Evolutionary conservation across 2,888 invertebrate species (phyloP), one percentile per base, ranked within the genome.

Genomic region (Dynastes hyllus): DNA sequence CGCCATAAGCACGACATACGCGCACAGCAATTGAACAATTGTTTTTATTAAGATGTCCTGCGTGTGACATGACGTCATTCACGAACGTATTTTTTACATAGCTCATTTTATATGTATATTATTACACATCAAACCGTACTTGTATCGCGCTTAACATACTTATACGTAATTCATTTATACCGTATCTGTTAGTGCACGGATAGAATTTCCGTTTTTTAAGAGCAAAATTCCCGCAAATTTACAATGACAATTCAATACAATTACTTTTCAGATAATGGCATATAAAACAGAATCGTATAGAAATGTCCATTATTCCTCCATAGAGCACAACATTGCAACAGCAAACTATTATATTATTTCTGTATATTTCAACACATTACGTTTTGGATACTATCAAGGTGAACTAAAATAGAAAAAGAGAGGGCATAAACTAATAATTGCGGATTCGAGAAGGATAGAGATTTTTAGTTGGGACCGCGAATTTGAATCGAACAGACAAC

Each of bases 361-460:
- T 58, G 16, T 58, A 58, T 22, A 6, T 8, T 58, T 22, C 55
- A 58, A 63, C 63, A 45, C n/a, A 66, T 40, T 16, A 63, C 45
- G 37, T 78, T 71, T 82, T 80, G 77, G 82, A 79, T 79, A 77
- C 80, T 76, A 85, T 83, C 85, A 85, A 85, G 85, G 85, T 85
- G 85, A 85, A 85, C 84, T 80, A 84, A 83, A 84, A 84, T 82
- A 85, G 82, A 86, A 77, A 75, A 75, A 84, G 86, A 86, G 85
- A 85, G 85, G 86, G 85, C 84, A 81, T 80, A 76, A 80, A 77
- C 76, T 70, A 65, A 63, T 50, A 80, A 80, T 82, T 79, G 79
- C 79, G 79, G 76, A 83, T 81, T 79, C 76, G 81, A 83, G 83
- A 85, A 83, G 81, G 84, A 85, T 82, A 82, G 83, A 83, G 78